phyloP scores from a whole-genome alignment of 2,113 vertebrate species.

The Oncorhynchus clarkii region DNA sequence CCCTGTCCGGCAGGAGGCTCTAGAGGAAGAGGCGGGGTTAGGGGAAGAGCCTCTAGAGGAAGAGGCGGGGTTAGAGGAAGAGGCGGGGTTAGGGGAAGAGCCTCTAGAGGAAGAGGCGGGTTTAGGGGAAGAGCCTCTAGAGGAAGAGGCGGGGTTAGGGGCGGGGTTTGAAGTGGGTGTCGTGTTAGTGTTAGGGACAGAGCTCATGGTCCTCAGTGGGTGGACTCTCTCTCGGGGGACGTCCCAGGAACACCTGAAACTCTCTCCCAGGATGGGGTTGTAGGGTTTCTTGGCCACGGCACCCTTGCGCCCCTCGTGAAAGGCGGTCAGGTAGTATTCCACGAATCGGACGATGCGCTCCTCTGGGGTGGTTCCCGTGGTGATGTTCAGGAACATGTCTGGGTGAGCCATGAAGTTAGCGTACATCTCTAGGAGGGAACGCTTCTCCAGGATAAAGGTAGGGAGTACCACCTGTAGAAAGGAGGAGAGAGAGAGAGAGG shows the following conservation, averaged over 20 bases:
- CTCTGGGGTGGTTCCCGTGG: constrained; percentile 81
- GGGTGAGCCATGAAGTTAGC: constrained; percentile 97
- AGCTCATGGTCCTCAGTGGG: constrained; percentile 64
- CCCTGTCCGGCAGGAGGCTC: constrained; percentile 41
- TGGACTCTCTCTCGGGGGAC: constrained; percentile 85
- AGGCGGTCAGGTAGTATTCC: constrained; percentile 95
- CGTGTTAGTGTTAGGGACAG: constrained; percentile 57
- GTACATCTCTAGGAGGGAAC: constrained; percentile 96
- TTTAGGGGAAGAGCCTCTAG: constrained; percentile 31
- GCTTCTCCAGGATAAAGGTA: constrained; percentile 95
- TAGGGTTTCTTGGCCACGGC: constrained; percentile 96
- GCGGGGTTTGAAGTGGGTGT: constrained; percentile 49
- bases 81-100: constrained; percentile 29
- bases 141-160: constrained; percentile 40
- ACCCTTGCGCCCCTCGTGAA: constrained; percentile 92
- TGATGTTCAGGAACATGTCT: constrained; percentile 89
- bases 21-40: constrained; percentile 21
- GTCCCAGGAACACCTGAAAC: constrained; percentile 93
- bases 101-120: neutral
- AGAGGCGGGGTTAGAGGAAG: neutral
- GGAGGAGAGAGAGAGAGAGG: neutral
- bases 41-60: constrained; percentile 30
- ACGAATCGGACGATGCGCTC: constrained; percentile 91
- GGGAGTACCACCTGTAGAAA: constrained; percentile 87
- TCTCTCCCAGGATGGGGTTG: constrained; percentile 93